phyloP scores from a whole-genome alignment of 1,140 invertebrate species.

The Lutraria rhynchaena region DNA sequence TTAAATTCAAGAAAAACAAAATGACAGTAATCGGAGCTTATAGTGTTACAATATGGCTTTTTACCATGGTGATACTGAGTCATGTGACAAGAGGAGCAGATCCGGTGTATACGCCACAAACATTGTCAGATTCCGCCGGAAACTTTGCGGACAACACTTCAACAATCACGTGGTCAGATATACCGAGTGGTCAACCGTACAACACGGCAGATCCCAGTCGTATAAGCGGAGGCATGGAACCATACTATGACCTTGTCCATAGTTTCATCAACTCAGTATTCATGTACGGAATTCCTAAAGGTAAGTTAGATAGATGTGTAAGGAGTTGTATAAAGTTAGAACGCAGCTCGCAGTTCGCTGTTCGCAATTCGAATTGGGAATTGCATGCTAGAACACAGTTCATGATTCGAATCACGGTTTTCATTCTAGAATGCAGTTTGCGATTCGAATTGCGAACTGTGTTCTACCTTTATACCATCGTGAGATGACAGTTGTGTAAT shows the following conservation, averaged over 20 bases:
- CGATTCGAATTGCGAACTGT: too few relatives aligned
- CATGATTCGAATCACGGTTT: too few relatives aligned
- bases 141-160: constrained; percentile 30
- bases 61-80: too few relatives aligned
- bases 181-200: not conserved
- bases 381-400: too few relatives aligned
- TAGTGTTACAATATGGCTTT: too few relatives aligned
- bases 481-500: not conserved
- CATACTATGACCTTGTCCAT: constrained; percentile 25
- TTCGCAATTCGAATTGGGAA: too few relatives aligned
- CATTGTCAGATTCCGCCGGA: constrained; percentile 3
- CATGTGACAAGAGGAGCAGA: not conserved
- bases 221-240: constrained; percentile 1
- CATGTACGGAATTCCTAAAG: constrained; percentile 30
- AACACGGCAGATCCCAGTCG: not conserved
- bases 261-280: constrained; percentile 36
- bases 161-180: constrained; percentile 16
- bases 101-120: constrained; percentile 4
- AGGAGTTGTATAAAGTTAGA: not conserved
- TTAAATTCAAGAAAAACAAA: too few relatives aligned
- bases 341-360: too few relatives aligned
- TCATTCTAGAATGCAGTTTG: too few relatives aligned
- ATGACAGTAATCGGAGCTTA: too few relatives aligned
- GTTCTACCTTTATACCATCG: not conserved
- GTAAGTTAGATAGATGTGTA: too few relatives aligned